Conservation (phyloP, 2,888 invertebrate species). For the Synanthedon tipuliformis region DNA sequence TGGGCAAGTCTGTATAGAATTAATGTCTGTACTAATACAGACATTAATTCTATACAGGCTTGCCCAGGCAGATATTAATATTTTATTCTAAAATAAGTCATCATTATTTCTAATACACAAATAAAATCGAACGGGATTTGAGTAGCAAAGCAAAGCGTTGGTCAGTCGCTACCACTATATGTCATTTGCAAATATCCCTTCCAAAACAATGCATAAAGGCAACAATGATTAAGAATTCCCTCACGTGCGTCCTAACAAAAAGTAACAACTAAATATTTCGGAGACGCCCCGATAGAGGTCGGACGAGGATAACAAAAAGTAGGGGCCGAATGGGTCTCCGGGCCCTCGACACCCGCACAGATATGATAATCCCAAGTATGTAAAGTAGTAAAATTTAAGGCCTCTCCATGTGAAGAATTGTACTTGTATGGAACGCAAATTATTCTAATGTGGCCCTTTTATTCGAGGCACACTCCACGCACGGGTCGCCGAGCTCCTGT, state of each 20-base stretch:
- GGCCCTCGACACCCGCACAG: slow-evolving; percentile 52
- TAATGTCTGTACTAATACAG: no score
- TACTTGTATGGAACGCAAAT: slow-evolving; percentile 60
- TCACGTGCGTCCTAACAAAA: slow-evolving; percentile 65
- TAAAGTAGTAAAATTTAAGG: slow-evolving; percentile 71
- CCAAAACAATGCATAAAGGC: background rate
- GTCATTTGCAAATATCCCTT: no score
- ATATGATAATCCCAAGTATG: slow-evolving; percentile 69
- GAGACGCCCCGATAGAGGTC: slow-evolving; percentile 62
- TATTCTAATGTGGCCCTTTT: slow-evolving; percentile 69
- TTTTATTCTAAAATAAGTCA: no score
- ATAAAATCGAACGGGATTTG: no score
- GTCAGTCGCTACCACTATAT: no score
- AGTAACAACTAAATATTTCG: slow-evolving; percentile 69
- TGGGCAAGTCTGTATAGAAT: no score
- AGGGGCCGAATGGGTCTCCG: slow-evolving; percentile 31
- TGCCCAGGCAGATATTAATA: no score
- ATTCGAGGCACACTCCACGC: slow-evolving; percentile 58
- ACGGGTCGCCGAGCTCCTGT: slow-evolving; percentile 46
- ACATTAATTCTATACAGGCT: no score
- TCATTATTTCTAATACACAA: no score
- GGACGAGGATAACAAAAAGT: slow-evolving; percentile 64
- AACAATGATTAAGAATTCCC: slow-evolving; percentile 53
- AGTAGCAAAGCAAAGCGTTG: no score
- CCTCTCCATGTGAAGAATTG: slow-evolving; percentile 70